phyloP scores from a whole-genome alignment of 2,888 invertebrate genomes.

The Altica lythri region DNA sequence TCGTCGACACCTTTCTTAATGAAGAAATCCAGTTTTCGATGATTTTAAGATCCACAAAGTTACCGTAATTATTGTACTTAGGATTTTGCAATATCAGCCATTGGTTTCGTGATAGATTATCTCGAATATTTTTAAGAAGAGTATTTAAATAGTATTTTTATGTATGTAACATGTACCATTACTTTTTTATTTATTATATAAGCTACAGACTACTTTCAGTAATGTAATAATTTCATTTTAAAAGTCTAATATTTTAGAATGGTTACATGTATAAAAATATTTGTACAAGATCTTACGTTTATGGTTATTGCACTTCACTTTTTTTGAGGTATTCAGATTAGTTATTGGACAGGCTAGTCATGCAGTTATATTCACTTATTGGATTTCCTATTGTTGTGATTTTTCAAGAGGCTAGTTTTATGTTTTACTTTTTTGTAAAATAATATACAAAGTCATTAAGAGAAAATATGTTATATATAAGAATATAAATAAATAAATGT shows the following conservation, averaged over 20 bases:
- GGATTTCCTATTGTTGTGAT: constrained; percentile 25
- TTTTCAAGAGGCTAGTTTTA: constrained; percentile 29
- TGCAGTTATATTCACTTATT: no score
- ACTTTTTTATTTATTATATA: no score
- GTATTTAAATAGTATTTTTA: background rate
- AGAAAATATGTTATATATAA: constrained; percentile 30
- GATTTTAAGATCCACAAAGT: constrained; percentile 19
- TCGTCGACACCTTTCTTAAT: constrained; percentile 5
- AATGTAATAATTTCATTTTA: no score
- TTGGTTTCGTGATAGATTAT: background rate
- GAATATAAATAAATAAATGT: constrained; percentile 38
- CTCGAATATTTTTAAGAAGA: constrained; percentile 4
- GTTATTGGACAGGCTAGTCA: background rate
- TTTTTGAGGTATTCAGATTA: background rate
- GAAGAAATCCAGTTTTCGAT: constrained; percentile 18
- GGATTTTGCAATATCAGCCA: constrained; percentile 19
- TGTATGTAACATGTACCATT: no score
- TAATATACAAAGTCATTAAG: constrained; percentile 31
- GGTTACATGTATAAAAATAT: no score
- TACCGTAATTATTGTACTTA: constrained; percentile 36
- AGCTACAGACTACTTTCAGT: no score
- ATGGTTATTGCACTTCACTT: no score
- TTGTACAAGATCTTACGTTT: no score
- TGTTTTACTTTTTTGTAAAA: constrained; percentile 25
- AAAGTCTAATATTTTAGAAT: no score